Conservation (phyloP, 2,888 invertebrate genomes). For the Athripsodes cinereus region DNA sequence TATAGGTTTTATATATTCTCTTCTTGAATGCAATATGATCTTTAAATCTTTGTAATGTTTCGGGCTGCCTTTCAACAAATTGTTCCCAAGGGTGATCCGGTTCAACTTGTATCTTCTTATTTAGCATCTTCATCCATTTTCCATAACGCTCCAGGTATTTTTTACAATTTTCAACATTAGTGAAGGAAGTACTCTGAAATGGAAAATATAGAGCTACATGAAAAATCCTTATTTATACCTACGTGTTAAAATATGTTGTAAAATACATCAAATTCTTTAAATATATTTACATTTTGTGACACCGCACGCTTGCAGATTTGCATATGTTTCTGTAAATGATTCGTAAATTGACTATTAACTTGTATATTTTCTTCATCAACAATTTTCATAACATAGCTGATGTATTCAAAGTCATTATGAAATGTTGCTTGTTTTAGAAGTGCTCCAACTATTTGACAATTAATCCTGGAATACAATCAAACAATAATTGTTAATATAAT, state of each 20-base stretch:
- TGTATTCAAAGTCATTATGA: conserved; percentile 57
- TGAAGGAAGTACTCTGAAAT: too few species aligned
- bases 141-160: not conserved
- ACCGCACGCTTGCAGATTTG: conserved; percentile 29
- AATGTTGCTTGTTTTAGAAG: conserved; percentile 62
- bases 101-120: conserved; percentile 37
- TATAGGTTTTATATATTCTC: conserved; percentile 38
- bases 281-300: too few species aligned
- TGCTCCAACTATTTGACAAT: conserved; percentile 68
- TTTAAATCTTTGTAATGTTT: conserved; percentile 36
- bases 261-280: too few species aligned
- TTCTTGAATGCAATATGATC: conserved; percentile 32
- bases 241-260: too few species aligned
- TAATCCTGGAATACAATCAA: conserved; percentile 50
- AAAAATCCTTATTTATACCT: too few species aligned
- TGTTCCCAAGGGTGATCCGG: conserved; percentile 61
- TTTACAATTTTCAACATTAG: too few species aligned
- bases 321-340: conserved; percentile 58
- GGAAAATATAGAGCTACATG: too few species aligned
- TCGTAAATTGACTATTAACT: conserved; percentile 56
- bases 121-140: conserved; percentile 34
- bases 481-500: too few species aligned
- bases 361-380: conserved; percentile 55
- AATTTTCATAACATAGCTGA: conserved; percentile 62
- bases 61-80: conserved; percentile 44